Evolutionary conservation across 2,797 vertebrate species (phyloP), one percentile per base, ranked within the genome.

Genomic region (Chaunax sp.): DNA sequence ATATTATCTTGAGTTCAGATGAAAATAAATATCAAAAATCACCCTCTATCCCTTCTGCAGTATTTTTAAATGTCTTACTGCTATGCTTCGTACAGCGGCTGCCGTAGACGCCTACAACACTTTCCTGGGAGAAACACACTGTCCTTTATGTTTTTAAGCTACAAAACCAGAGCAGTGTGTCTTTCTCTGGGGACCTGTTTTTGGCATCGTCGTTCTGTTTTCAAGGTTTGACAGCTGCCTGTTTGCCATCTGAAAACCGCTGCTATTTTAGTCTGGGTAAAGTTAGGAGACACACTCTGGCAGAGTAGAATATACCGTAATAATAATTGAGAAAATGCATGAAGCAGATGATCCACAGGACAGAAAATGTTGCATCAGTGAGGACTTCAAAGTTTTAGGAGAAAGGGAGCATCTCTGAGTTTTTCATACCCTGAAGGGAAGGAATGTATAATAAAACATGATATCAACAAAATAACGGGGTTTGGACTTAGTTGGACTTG

Each of bases 221-320:
- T 81, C 72, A 73, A 45, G 63, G 57, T 85, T 77, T 89, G 90
- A 90, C 90, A 91, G 87, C 85, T 90, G 87, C 85, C 85, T 82
- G 82, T 88, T 85, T 84, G 74, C 76, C 26, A n/a, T 75, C 72
- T 79, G 65, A 77, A 69, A 73, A 83, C 72, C 49, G 47, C 33
- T 77, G 70, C 87, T 90, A 88, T 89, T 91, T 89, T 35, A 70
- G 82, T 79, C 72, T 26, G 75, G 69, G 77, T 69, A 8, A 76
- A 79, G 58, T 77, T 60, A 52, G 77, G 63, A 86, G 78, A 75
- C 74, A 62, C 72, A 65, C 77, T 81, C 64, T 20, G 69, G 70
- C 75, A 7, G 7, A 76, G 70, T 47, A 58, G 57, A 65, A 47
- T 64, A 73, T n/a, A n/a, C n/a, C n/a, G n/a, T n/a, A n/a, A n/a